Evolutionary conservation across 1,140 invertebrate genomes (phyloP).

Genomic region (Trinorchestia longiramus): DNA sequence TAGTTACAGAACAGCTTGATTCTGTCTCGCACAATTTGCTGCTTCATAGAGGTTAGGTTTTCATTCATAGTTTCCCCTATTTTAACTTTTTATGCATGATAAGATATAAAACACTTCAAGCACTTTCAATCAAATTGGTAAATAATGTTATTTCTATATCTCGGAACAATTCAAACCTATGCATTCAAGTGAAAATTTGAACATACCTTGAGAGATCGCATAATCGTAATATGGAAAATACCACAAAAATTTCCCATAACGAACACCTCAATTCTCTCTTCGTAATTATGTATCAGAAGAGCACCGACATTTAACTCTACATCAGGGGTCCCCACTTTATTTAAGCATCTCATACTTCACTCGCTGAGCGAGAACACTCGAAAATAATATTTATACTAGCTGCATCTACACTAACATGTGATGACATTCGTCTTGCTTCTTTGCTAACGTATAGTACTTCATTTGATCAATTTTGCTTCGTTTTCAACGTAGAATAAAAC

Average conservation of each 20-base stretch:
- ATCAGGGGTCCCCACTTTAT: not conserved
- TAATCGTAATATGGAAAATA: not conserved
- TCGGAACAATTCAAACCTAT: no score
- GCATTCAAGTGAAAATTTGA: not conserved
- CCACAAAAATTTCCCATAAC: not conserved
- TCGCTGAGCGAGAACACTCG: not conserved
- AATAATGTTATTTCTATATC: no score
- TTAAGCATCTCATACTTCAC: not conserved
- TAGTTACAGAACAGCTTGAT: no score
- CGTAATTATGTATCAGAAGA: not conserved
- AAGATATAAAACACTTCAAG: no score
- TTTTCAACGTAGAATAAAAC: not conserved
- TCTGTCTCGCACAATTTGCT: no score
- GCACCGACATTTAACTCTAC: not conserved
- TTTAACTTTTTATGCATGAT: no score
- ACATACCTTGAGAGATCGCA: not conserved
- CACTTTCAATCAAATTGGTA: no score
- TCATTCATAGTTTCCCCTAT: no score
- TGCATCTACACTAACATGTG: not conserved
- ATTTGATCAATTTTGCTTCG: no score
- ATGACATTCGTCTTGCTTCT: not conserved
- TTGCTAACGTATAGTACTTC: no score
- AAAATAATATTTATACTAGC: not conserved
- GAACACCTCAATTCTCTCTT: not conserved
- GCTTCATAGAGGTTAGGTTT: no score